A percentile compares a stretch with the other conserved stretches of the same genome.
Conservation (phyloP, 2,113 vertebrate genomes). For the Pelusios castaneus region DNA sequence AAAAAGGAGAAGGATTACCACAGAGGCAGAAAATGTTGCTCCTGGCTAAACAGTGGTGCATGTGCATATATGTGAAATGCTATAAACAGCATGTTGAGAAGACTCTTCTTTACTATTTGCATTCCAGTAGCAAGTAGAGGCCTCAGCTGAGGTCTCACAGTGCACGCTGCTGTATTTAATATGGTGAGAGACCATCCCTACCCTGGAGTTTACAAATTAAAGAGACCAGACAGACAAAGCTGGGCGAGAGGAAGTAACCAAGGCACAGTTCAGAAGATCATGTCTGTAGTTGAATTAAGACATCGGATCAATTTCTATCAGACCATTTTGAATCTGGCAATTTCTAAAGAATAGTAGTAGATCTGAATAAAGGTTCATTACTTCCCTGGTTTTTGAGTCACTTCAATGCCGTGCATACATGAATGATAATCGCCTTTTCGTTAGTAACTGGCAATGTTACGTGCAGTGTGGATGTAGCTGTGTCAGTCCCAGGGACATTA, state of each 20-base stretch:
- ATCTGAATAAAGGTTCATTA: background rate
- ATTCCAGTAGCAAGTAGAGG: background rate
- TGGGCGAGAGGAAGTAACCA: background rate
- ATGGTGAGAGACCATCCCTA: background rate
- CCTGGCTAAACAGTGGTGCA: conserved; percentile 7
- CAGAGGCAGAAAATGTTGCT: conserved; percentile 42
- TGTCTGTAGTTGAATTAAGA: background rate
- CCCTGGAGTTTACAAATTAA: background rate
- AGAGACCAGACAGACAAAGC: background rate
- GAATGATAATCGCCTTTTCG: background rate
- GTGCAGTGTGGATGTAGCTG: background rate
- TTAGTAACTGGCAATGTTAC: background rate
- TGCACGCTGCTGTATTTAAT: background rate
- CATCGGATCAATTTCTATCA: too few relatives aligned
- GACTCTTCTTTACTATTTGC: background rate
- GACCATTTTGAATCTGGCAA: background rate
- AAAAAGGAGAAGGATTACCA: conserved; percentile 45
- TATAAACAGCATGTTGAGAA: background rate
- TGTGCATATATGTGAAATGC: background rate
- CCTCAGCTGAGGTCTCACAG: background rate
- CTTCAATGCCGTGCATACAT: background rate
- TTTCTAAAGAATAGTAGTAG: background rate
- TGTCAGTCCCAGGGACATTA: background rate
- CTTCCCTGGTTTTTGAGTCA: background rate
- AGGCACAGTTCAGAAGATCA: background rate